A percentile compares a stretch with the other conserved stretches of the same genome.
Conservation (phyloP, 2,113 vertebrate species). For the Galeopterus variegatus region DNA sequence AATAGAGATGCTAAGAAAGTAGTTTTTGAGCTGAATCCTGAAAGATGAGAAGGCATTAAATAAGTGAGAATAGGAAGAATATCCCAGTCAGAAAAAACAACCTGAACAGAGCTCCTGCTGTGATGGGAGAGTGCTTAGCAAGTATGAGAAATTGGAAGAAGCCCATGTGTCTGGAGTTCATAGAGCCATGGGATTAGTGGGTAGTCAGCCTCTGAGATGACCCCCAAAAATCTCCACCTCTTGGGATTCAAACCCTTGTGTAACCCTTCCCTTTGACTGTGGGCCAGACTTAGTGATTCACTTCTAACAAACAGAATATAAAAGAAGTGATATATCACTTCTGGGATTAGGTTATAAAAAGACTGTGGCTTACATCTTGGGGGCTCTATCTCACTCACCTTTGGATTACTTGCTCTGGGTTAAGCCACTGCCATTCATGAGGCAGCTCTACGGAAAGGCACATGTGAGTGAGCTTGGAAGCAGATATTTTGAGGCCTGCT, state of each 20-base stretch:
- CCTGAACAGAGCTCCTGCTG: not conserved
- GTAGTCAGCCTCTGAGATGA: not conserved
- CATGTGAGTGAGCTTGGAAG: not conserved
- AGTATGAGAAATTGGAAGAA: not conserved
- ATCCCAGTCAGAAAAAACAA: not conserved
- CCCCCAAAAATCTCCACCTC: not conserved
- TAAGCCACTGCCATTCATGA: not conserved
- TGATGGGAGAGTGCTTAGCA: not conserved
- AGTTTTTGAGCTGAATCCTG: not conserved
- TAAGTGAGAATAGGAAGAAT: not conserved
- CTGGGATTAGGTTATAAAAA: not conserved
- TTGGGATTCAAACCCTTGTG: not conserved
- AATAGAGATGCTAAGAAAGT: not conserved
- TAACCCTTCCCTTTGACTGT: not conserved
- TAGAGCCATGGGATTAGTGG: not conserved
- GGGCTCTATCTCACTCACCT: not conserved
- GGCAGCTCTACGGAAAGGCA: not conserved
- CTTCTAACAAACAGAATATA: not conserved
- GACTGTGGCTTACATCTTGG: not conserved
- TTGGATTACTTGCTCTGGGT: not conserved
- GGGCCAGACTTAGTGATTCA: not conserved
- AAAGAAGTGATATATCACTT: not conserved
- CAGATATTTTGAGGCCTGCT: not conserved
- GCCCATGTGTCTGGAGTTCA: not conserved
- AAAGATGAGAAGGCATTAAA: not conserved